Percentiles rank a stretch among this genome's conserved stretches.
phyloP scores from a whole-genome alignment of 2,113 vertebrate species.

The Lontra canadensis region DNA sequence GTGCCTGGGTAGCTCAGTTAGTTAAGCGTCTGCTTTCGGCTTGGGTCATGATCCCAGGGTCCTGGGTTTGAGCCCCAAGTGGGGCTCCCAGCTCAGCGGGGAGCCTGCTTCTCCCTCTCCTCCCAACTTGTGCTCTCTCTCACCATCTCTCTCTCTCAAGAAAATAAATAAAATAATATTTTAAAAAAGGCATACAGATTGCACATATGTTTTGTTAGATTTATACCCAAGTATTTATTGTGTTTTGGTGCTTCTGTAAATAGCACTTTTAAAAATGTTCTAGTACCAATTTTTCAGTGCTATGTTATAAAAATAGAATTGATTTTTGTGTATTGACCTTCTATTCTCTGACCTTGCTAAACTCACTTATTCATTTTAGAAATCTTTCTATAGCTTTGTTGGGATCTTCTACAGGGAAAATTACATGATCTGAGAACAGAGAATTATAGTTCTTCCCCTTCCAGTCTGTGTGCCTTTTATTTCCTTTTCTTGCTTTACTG shows the following conservation, averaged over 20 bases:
- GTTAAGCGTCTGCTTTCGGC: no score
- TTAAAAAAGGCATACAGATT: not conserved
- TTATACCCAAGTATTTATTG: not conserved
- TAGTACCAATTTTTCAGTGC: not conserved
- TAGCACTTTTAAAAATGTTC: not conserved
- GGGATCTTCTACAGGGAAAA: not conserved
- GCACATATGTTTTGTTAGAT: not conserved
- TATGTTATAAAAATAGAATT: not conserved
- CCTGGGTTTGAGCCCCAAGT: no score
- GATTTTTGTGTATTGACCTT: not conserved
- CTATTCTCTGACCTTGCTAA: not conserved
- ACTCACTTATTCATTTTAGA: not conserved
- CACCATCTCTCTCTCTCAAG: no score
- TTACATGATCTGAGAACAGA: not conserved
- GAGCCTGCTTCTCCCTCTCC: no score
- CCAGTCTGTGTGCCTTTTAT: not conserved
- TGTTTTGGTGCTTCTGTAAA: not conserved
- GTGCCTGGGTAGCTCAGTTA: no score
- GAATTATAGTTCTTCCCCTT: not conserved
- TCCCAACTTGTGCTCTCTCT: no score
- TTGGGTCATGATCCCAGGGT: no score
- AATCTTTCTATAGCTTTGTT: not conserved
- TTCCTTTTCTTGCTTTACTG: not conserved
- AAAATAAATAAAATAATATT: no score
- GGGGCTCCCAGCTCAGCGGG: no score